Percentiles rank a stretch among this genome's conserved stretches.
Conservation (phyloP, 2,113 vertebrate genomes). For the Hemiscyllium ocellatum region DNA sequence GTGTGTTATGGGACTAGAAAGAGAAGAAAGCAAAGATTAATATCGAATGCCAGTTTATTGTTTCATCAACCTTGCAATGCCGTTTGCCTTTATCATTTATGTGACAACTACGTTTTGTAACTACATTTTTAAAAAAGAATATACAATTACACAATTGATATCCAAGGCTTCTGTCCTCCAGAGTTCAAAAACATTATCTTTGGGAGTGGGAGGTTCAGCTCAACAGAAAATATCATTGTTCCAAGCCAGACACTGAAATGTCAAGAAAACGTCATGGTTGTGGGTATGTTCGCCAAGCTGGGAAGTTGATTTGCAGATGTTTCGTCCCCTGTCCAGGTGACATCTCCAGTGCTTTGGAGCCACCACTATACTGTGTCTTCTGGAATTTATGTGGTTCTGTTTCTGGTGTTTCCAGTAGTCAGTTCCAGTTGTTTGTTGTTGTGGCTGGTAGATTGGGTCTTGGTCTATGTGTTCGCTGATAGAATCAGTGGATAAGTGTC, state of each 20-base stretch:
- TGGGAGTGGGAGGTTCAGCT: background rate
- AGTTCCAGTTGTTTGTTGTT: too few species aligned
- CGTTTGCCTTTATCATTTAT: background rate
- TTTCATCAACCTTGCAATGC: background rate
- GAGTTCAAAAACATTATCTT: background rate
- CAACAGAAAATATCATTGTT: background rate
- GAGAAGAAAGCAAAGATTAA: background rate
- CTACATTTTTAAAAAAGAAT: background rate
- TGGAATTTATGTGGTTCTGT: too few species aligned
- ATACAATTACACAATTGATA: background rate
- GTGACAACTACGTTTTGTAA: background rate
- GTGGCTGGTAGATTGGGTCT: too few species aligned
- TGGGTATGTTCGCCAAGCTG: too few species aligned
- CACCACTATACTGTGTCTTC: too few species aligned
- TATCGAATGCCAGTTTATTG: background rate
- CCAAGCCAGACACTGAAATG: background rate
- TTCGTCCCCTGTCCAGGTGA: too few species aligned
- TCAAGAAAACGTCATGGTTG: background rate
- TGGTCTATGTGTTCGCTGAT: too few species aligned
- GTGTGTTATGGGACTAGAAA: background rate
- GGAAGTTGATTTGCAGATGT: too few species aligned
- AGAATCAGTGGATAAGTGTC: too few species aligned
- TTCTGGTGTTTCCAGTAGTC: too few species aligned
- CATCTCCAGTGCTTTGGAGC: too few species aligned
- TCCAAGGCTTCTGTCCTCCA: background rate